A percentile compares a stretch with the other conserved stretches of the same genome.
phyloP scores from a whole-genome alignment of 2,797 vertebrate genomes.

The Pseudochirops cupreus region DNA sequence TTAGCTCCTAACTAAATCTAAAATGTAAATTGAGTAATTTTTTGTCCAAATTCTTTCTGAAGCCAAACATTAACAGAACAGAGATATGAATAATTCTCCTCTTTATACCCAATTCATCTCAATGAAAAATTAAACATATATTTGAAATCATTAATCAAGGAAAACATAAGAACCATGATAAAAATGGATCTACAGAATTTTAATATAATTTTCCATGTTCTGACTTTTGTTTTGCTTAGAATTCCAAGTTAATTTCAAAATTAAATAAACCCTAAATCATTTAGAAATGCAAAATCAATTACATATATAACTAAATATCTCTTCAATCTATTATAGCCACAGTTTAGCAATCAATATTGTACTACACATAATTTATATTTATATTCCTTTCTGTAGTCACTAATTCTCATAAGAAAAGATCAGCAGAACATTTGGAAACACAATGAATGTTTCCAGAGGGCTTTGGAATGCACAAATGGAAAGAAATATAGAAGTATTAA shows the following conservation, averaged over 20 bases:
- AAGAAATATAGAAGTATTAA: slow-evolving; percentile 6
- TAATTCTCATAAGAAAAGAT: slow-evolving; percentile 33
- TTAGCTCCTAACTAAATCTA: background rate
- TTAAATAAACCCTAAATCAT: slow-evolving; percentile 46
- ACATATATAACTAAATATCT: background rate
- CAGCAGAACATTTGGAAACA: background rate
- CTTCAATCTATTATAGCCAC: slow-evolving; percentile 16
- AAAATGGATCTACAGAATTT: slow-evolving; percentile 33
- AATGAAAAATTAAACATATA: slow-evolving; percentile 22
- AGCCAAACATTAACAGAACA: slow-evolving; percentile 39
- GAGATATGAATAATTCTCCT: slow-evolving; percentile 24
- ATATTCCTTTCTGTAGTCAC: slow-evolving; percentile 37
- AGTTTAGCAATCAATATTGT: background rate
- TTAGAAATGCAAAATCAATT: slow-evolving; percentile 31
- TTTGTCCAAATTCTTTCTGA: slow-evolving; percentile 29
- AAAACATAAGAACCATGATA: background rate
- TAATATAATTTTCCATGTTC: slow-evolving; percentile 22
- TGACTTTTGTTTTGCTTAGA: background rate
- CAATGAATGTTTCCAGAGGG: slow-evolving; percentile 40
- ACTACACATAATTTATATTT: slow-evolving; percentile 25
- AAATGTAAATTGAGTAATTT: slow-evolving; percentile 52
- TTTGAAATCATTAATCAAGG: slow-evolving; percentile 43
- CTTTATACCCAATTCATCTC: slow-evolving; percentile 26
- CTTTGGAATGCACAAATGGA: slow-evolving; percentile 24
- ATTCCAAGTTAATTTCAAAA: slow-evolving; percentile 45